Evolutionary conservation across 2,888 invertebrate species (phyloP), one percentile per base, ranked within the genome.

Genomic region (Rhorus exstirpatorius): DNA sequence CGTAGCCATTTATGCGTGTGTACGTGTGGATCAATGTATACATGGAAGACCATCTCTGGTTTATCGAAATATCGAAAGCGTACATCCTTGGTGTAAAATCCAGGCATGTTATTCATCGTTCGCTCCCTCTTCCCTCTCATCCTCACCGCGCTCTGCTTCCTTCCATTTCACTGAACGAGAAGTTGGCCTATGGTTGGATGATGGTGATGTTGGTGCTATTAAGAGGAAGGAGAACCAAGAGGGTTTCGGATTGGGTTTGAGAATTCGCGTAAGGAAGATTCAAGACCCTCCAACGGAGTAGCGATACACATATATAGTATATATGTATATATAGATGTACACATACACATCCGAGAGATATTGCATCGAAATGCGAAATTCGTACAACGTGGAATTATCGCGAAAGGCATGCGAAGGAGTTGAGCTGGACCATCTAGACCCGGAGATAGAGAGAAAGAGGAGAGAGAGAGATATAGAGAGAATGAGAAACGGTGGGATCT

Each of bases 361-460:
- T 86, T 84, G 85, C 84, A 84, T 86, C 79, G 82, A 86, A 84
- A 84, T 60, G 87, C 85, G 86, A 86, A 89, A 90, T 90, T 89
- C 89, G 89, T 89, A 87, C 86, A 88, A 88, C 88, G 87, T 87
- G 85, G 89, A 89, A 91, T 91, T 90, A 92, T 90, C 88, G 79
- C 71, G 88, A 86, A 88, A 91, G 90, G 91, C 90, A 92, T 91
- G 90, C 90, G 68, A 80, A 79, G 81, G 79, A 81, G 84, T 79
- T 74, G 55, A 58, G 51, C 61, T 63, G 63, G 70, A 55, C 60
- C 60, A 44, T 35, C 55, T 31, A 58, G 63, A 60, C 51, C 31
- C 24, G 44, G 17, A 19, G 31, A 19, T n/a, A 31, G 31, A 31
- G 6, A 6, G 6, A 6, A 31, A 6, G 10, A 41, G 14, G 38